These are phyloP conservation scores for Romanomermis culicivorax DNA, from an alignment of 2,888 invertebrate genomes.

Conservation along the genomic window DNA sequence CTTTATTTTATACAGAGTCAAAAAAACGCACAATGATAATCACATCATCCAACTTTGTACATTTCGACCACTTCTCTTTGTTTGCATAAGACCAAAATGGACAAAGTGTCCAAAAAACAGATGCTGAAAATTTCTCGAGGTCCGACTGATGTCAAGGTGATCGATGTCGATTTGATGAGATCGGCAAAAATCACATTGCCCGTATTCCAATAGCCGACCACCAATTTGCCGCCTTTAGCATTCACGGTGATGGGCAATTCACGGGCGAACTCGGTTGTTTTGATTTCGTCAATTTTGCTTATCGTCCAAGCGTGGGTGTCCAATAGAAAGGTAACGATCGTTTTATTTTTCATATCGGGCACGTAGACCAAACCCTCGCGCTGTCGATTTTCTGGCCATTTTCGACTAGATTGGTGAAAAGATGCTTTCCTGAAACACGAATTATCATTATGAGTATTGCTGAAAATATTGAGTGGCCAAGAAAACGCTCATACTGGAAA, in stretches of 20 bases:
- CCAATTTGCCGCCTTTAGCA: not conserved
- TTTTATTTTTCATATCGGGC: slow-evolving; percentile 4
- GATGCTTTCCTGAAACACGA: not conserved
- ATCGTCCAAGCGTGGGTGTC: not conserved
- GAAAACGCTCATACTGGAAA: no score
- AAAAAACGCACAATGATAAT: no score
- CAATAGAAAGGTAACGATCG: not conserved
- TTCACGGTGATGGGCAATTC: slow-evolving; percentile 4
- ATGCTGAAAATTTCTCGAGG: not conserved
- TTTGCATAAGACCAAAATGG: slow-evolving; percentile 2
- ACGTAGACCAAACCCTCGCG: slow-evolving; percentile 1
- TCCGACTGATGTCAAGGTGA: slow-evolving; percentile 5
- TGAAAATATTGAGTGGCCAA: no score
- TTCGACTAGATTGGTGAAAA: not conserved
- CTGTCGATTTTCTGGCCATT: not conserved
- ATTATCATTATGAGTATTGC: no score
- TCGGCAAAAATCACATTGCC: slow-evolving; percentile 5
- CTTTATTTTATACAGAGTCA: no score
- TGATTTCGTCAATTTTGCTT: not conserved
- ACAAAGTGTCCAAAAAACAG: not conserved
- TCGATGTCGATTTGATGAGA: not conserved
- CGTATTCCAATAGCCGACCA: slow-evolving; percentile 7
- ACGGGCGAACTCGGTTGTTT: not conserved
- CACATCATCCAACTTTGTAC: not conserved
- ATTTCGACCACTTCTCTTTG: slow-evolving; percentile 5